These are phyloP conservation scores for Drosophila neocordata DNA, from an alignment of 1,140 invertebrate genomes.

Conservation along the genomic window DNA sequence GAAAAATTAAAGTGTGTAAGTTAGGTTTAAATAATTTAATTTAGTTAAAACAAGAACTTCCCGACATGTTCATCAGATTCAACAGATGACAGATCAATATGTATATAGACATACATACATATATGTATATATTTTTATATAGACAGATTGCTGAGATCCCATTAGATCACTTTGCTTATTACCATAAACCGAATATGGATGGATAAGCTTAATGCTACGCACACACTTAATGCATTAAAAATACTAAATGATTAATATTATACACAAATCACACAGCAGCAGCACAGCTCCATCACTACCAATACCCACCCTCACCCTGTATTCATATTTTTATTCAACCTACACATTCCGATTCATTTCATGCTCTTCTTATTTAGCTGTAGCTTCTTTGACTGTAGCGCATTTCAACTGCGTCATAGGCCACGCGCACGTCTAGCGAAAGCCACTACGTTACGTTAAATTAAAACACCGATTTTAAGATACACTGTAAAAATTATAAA, in stretches of 20 bases:
- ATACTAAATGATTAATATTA: constrained; percentile 9
- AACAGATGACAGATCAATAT: neutral
- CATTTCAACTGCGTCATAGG: constrained; percentile 59
- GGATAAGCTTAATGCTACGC: neutral
- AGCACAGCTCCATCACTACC: neutral
- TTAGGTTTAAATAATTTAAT: too few relatives aligned
- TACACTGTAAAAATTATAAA: neutral
- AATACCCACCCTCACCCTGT: neutral
- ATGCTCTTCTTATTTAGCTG: neutral
- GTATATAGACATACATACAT: neutral
- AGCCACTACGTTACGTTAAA: neutral
- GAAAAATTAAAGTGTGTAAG: too few relatives aligned
- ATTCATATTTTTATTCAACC: neutral
- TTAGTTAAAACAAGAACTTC: neutral
- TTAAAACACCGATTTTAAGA: neutral
- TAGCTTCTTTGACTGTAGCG: constrained; percentile 18
- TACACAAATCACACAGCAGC: neutral
- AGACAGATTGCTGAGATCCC: neutral
- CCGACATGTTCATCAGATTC: neutral
- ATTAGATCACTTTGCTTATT: neutral
- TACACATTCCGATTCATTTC: constrained; percentile 25
- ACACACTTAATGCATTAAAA: constrained; percentile 7
- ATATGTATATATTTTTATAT: neutral
- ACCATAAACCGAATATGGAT: constrained; percentile 2
- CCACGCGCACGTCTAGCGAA: constrained; percentile 7